These are phyloP conservation scores for Molothrus aeneus DNA, from an alignment of 2,797 vertebrate species.

Conservation along the genomic window DNA sequence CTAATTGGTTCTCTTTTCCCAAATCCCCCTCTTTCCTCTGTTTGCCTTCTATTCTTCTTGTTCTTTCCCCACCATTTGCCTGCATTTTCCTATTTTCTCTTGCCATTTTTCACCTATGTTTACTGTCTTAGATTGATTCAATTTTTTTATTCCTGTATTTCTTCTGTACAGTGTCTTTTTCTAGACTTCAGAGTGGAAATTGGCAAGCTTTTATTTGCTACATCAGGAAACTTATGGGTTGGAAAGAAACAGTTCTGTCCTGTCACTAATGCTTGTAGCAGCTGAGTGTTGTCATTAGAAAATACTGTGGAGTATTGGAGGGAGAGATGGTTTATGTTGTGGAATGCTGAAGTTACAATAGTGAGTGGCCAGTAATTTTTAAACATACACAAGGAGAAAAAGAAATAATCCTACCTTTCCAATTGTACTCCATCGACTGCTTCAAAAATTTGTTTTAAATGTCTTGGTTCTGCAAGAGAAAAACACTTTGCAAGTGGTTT, in stretches of 20 bases:
- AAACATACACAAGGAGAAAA: background rate
- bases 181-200: background rate
- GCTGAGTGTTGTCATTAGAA: background rate
- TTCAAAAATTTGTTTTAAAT: slow-evolving; percentile 42
- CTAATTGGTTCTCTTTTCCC: background rate
- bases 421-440: slow-evolving; percentile 25
- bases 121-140: background rate
- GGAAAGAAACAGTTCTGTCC: background rate
- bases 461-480: slow-evolving; percentile 57
- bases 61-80: background rate
- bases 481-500: background rate
- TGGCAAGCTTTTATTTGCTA: background rate
- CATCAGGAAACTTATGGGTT: background rate
- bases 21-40: background rate
- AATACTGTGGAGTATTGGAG: background rate
- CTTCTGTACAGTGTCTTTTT: background rate
- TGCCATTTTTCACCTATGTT: background rate
- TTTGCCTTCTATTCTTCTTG: background rate
- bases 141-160: background rate
- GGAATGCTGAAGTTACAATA: background rate
- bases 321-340: background rate
- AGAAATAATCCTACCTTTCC: slow-evolving; percentile 49
- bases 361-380: background rate
- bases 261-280: background rate
- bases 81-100: background rate